phyloP scores from a whole-genome alignment of 2,113 vertebrate genomes.

The Caloenas nicobarica region DNA sequence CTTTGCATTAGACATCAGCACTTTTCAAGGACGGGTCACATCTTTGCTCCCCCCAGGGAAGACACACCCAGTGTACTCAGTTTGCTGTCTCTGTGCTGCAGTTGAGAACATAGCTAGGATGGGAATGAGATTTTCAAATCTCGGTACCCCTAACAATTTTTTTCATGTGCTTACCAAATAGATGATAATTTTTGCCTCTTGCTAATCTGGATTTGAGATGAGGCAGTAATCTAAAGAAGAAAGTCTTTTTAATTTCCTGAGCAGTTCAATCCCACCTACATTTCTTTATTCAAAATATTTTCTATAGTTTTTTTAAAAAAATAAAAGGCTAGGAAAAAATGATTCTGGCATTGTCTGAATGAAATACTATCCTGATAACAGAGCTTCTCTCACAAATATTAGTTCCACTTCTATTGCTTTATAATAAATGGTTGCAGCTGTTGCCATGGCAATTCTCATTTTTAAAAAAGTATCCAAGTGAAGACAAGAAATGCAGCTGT shows the following conservation, averaged over 20 bases:
- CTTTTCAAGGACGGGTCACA: background rate
- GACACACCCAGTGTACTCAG: background rate
- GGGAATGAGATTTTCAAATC: background rate
- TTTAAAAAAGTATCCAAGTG: slow-evolving; percentile 61
- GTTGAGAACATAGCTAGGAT: background rate
- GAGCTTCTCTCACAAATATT: slow-evolving; percentile 63
- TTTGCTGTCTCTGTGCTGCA: background rate
- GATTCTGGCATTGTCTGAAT: slow-evolving; percentile 1
- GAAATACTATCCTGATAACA: slow-evolving; percentile 47
- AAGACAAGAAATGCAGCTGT: slow-evolving; percentile 72
- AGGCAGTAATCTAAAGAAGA: slow-evolving; percentile 23
- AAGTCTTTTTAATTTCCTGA: slow-evolving; percentile 32
- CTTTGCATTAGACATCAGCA: background rate
- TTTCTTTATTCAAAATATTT: slow-evolving; percentile 45
- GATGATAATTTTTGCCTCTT: slow-evolving; percentile 11
- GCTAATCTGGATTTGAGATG: slow-evolving; percentile 42
- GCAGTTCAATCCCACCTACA: slow-evolving; percentile 20
- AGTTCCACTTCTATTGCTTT: slow-evolving; percentile 60
- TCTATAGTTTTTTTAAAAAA: slow-evolving; percentile 5
- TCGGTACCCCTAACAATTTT: background rate
- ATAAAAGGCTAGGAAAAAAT: slow-evolving; percentile 15
- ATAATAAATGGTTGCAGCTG: slow-evolving; percentile 74
- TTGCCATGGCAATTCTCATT: slow-evolving; percentile 76
- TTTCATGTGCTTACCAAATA: background rate
- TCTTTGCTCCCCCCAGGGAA: background rate